Evolutionary conservation across 2,888 invertebrate species (phyloP), one percentile per base, ranked within the genome.

Genomic region (Eristalis pertinax): DNA sequence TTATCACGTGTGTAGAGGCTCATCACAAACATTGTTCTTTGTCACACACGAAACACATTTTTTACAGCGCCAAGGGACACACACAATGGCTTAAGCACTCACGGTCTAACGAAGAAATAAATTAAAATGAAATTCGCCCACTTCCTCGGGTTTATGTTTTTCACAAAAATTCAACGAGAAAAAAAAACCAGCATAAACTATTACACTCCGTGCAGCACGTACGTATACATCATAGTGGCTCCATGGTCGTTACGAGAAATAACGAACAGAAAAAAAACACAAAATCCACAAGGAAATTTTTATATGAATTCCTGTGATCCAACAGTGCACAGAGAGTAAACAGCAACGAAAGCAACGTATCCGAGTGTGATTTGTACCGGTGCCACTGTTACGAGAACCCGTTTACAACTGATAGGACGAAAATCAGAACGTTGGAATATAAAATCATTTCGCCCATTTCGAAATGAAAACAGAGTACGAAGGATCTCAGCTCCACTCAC

Each of bases 361-460:
- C 64, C 78, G 70, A 76, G 62, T 69, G 62, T 78, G 86, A 79
- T 79, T 86, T 83, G 78, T 78, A 38, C 56, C 86, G 75, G 83
- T 86, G 35, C 86, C 86, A 83, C 84, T 87, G 83, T 87, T 84
- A 87, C 87, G 87, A 87, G 87, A 84, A 87, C 79, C 84, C 84
- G 87, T 87, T 87, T 83, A 84, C 87, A 87, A 87, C 87, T 87
- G 87, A 84, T 84, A 80, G 76, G 87, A 87, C 84, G 78, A 84
- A 87, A 87, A 87, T 87, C 87, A 87, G 76, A 84, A 79, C 80
- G 84, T 77, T 87, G 79, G 87, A 87, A 87, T 87, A 87, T 87
- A 87, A 87, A 87, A 87, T 87, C 87, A 87, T 87, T 87, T 87
- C 87, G 87, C 87, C 87, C 84, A 80, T 80, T 84, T 84, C 68